A percentile compares a stretch with the other conserved stretches of the same genome.
These are phyloP conservation scores for Dicerorhinus sumatrensis DNA, from an alignment of 2,113 vertebrate genomes.

Conservation along the genomic window DNA sequence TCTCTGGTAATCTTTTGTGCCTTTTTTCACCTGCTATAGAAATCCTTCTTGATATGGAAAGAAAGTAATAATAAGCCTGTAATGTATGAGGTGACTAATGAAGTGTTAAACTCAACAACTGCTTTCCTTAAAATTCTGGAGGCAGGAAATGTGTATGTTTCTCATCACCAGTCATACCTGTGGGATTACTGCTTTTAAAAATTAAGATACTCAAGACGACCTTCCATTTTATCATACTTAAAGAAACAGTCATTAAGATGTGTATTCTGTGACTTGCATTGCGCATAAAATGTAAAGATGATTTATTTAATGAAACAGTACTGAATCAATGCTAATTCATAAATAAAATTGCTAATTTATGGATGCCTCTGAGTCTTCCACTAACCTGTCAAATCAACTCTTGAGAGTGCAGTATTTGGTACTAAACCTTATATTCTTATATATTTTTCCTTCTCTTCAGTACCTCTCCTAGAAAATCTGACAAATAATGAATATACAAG, in stretches of 20 bases:
- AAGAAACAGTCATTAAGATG: slow-evolving; percentile 61
- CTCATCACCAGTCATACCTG: slow-evolving; percentile 37
- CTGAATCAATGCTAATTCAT: slow-evolving; percentile 66
- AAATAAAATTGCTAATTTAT: slow-evolving; percentile 69
- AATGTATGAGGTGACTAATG: slow-evolving; percentile 74
- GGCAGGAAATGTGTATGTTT: slow-evolving; percentile 69
- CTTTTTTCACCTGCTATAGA: slow-evolving; percentile 73
- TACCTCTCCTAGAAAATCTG: slow-evolving; percentile 32
- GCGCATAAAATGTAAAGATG: slow-evolving; percentile 59
- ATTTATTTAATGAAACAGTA: slow-evolving; percentile 69
- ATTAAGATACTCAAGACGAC: slow-evolving; percentile 58
- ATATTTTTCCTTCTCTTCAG: slow-evolving; percentile 12
- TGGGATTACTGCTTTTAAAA: slow-evolving; percentile 60
- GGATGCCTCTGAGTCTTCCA: slow-evolving; percentile 33
- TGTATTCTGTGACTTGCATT: slow-evolving; percentile 16
- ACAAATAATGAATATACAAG: slow-evolving; percentile 44
- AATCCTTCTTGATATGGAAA: slow-evolving; percentile 63
- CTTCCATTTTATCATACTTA: slow-evolving; percentile 54
- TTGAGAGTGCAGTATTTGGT: slow-evolving; percentile 48
- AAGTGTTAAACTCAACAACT: slow-evolving; percentile 78
- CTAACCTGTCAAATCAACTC: slow-evolving; percentile 40
- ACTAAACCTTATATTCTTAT: slow-evolving; percentile 26
- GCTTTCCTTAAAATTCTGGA: slow-evolving; percentile 66
- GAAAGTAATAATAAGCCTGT: slow-evolving; percentile 54
- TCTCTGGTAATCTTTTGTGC: slow-evolving; percentile 69